Conservation (phyloP, 2,113 vertebrate species). For the Phoxinus phoxinus region DNA sequence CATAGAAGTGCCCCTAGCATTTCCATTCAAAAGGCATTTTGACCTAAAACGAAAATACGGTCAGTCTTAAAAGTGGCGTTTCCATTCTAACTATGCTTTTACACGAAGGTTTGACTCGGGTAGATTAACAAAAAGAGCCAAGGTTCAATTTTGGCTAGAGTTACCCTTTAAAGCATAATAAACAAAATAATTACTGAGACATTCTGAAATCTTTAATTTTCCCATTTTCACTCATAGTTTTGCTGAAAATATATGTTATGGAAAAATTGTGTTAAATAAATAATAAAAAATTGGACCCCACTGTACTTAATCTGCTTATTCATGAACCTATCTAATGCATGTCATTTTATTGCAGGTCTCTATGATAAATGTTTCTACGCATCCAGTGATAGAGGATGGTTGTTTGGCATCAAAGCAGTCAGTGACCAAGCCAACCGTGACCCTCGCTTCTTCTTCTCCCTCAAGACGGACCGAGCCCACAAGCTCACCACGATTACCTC, state of each 20-base stretch:
- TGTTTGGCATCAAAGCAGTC: conserved; percentile 91
- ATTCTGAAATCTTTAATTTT: not conserved
- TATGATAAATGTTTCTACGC: conserved; percentile 99
- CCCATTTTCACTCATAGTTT: not conserved
- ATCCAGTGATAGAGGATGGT: conserved; percentile 95
- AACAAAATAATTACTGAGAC: not conserved
- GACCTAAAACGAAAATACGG: too few species aligned
- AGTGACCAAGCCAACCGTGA: conserved; percentile 92
- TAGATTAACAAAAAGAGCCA: too few species aligned
- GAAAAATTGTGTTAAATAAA: too few species aligned
- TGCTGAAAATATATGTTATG: too few species aligned
- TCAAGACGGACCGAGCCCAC: conserved; percentile 96
- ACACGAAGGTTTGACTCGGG: too few species aligned
- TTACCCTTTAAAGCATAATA: not conserved
- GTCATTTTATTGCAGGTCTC: conserved; percentile 82
- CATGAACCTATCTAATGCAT: conserved; percentile 27
- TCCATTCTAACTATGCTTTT: too few species aligned
- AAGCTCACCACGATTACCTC: conserved; percentile 90
- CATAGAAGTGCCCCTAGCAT: too few species aligned
- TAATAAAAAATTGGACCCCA: not conserved
- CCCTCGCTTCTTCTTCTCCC: conserved; percentile 95
- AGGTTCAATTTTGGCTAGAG: too few species aligned
- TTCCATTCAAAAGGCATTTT: too few species aligned
- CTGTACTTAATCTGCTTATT: not conserved
- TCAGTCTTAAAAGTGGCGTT: too few species aligned